phyloP scores from a whole-genome alignment of 2,888 invertebrate species.

The Mesorhabditis sp. region DNA sequence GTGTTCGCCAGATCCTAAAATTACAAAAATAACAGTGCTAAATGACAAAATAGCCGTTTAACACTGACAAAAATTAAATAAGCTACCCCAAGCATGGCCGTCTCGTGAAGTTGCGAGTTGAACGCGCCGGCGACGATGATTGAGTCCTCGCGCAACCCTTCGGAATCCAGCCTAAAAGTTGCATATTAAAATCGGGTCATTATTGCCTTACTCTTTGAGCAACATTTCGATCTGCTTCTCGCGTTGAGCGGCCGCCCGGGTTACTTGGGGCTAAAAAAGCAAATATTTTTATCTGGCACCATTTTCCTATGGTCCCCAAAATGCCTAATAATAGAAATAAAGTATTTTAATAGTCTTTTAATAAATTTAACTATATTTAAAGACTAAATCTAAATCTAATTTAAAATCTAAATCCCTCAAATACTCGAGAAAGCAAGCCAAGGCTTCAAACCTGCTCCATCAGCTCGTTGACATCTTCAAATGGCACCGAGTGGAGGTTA shows the following conservation, averaged over 20 bases:
- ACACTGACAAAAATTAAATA: not conserved
- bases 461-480: conserved; percentile 39
- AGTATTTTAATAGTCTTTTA: too few species aligned
- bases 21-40: not conserved
- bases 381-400: too few species aligned
- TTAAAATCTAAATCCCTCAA: too few species aligned
- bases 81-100: conserved; percentile 28
- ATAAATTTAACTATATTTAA: too few species aligned
- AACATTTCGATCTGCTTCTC: conserved; percentile 38
- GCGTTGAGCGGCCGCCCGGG: conserved; percentile 36
- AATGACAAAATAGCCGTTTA: not conserved
- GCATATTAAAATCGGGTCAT: too few species aligned
- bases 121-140: conserved; percentile 44
- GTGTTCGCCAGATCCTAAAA: conserved; percentile 30
- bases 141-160: conserved; percentile 40
- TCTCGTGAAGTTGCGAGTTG: conserved; percentile 44
- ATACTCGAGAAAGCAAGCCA: too few species aligned
- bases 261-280: conserved; percentile 16
- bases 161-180: conserved; percentile 38
- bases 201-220: too few species aligned
- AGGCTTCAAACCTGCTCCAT: conserved; percentile 15
- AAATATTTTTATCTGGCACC: too few species aligned
- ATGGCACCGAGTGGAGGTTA: conserved; percentile 41
- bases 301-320: too few species aligned
- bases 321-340: too few species aligned